Conservation (phyloP, 1,140 invertebrate genomes). For the Ctenoplectra terminalis region DNA sequence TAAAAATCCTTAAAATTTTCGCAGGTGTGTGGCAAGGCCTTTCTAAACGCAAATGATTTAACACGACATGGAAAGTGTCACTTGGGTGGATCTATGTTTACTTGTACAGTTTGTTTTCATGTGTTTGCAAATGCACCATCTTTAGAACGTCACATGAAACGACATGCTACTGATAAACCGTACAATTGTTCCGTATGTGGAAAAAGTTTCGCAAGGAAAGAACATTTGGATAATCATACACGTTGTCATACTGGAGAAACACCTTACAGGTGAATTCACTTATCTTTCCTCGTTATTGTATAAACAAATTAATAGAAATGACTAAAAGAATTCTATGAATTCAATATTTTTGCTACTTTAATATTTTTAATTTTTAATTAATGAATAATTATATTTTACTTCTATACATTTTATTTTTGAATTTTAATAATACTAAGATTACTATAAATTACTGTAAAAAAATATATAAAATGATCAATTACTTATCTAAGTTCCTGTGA, state of each 20-base stretch:
- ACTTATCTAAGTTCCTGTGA: background rate
- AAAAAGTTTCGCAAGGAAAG: constrained; percentile 94
- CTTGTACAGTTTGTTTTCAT: constrained; percentile 89
- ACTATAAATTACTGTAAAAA: background rate
- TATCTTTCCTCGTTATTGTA: background rate
- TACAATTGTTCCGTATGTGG: constrained; percentile 92
- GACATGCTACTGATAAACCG: constrained; percentile 91
- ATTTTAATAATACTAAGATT: too few relatives aligned
- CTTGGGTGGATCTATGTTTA: constrained; percentile 89
- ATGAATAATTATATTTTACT: background rate
- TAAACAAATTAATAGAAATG: background rate
- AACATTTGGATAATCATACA: constrained; percentile 92
- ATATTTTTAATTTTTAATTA: background rate
- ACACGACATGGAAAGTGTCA: constrained; percentile 92
- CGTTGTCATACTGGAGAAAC: constrained; percentile 93
- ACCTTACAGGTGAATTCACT: constrained; percentile 84
- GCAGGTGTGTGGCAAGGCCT: constrained; percentile 90
- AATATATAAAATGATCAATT: too few relatives aligned
- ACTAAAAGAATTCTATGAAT: background rate
- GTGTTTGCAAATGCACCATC: constrained; percentile 89
- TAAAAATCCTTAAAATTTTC: background rate
- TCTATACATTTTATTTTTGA: too few relatives aligned
- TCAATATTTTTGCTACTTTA: background rate
- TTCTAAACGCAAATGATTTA: constrained; percentile 89
- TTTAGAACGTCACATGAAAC: constrained; percentile 89